These are phyloP conservation scores for Amblyjoppa proteus DNA, from an alignment of 2,888 invertebrate species.

Conservation along the genomic window DNA sequence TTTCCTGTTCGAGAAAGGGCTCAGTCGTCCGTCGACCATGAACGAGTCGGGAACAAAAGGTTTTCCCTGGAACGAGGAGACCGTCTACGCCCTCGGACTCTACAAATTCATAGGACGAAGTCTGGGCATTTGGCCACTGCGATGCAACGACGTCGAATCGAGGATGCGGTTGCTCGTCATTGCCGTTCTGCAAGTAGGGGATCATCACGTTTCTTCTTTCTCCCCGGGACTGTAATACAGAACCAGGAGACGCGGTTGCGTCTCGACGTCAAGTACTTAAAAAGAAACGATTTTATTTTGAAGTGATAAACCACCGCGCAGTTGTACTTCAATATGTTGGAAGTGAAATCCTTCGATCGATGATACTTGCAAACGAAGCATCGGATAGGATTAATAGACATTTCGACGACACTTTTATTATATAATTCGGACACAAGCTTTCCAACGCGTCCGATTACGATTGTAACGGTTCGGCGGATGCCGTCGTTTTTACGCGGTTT, in stretches of 20 bases:
- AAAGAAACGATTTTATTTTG: background rate
- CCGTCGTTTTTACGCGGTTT: no score
- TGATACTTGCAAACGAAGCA: no score
- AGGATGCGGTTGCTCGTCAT: constrained; percentile 32
- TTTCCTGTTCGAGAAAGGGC: constrained; percentile 10
- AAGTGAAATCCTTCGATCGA: no score
- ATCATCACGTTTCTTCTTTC: background rate
- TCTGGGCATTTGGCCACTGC: constrained; percentile 61
- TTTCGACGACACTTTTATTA: no score
- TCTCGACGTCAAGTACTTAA: background rate
- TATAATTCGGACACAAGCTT: no score
- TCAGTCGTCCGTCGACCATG: constrained; percentile 41
- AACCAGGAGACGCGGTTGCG: no score
- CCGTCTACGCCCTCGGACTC: constrained; percentile 55
- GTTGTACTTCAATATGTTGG: no score
- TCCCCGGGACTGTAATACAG: no score
- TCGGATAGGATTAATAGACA: no score
- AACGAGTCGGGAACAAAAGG: constrained; percentile 1
- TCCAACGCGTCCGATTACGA: no score
- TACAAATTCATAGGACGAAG: constrained; percentile 28
- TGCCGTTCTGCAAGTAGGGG: constrained; percentile 42
- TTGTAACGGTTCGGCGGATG: no score
- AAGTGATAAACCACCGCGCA: no score
- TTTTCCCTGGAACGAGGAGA: constrained; percentile 54
- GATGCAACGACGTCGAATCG: constrained; percentile 11